These are phyloP conservation scores for Smittia aterrima DNA, from an alignment of 2,888 invertebrate genomes.

Conservation along the genomic window DNA sequence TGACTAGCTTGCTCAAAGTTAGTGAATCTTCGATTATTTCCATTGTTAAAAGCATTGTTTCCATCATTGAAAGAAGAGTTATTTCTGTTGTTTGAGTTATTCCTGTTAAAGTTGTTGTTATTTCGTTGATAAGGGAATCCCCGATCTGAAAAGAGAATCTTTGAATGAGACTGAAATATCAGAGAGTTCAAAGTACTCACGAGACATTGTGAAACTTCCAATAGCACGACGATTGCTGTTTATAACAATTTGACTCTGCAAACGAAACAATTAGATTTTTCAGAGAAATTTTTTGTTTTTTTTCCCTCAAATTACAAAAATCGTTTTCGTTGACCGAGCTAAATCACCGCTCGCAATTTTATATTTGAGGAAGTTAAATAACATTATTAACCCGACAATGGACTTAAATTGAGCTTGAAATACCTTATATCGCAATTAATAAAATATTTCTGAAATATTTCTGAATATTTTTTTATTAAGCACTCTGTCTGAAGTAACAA, in stretches of 20 bases:
- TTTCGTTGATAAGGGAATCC: no score
- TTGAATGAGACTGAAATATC: no score
- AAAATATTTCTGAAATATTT: no score
- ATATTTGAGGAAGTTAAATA: neutral
- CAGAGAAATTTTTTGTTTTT: neutral
- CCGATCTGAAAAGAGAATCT: neutral
- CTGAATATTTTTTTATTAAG: no score
- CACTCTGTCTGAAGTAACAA: no score
- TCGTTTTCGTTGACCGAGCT: neutral
- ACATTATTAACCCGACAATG: slow-evolving; percentile 60
- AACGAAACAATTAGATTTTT: neutral
- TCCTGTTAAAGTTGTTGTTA: neutral
- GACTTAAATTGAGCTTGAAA: no score
- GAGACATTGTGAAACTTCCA: neutral
- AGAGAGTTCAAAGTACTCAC: no score
- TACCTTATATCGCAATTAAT: no score
- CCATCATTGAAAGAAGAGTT: no score
- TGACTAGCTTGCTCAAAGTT: neutral
- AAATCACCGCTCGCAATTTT: neutral
- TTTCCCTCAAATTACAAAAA: neutral
- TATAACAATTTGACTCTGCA: neutral
- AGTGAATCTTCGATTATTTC: neutral
- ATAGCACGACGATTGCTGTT: neutral
- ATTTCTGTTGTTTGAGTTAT: neutral
- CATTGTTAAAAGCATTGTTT: neutral